phyloP scores from a whole-genome alignment of 1,140 invertebrate species.

The Tenebrio molitor region DNA sequence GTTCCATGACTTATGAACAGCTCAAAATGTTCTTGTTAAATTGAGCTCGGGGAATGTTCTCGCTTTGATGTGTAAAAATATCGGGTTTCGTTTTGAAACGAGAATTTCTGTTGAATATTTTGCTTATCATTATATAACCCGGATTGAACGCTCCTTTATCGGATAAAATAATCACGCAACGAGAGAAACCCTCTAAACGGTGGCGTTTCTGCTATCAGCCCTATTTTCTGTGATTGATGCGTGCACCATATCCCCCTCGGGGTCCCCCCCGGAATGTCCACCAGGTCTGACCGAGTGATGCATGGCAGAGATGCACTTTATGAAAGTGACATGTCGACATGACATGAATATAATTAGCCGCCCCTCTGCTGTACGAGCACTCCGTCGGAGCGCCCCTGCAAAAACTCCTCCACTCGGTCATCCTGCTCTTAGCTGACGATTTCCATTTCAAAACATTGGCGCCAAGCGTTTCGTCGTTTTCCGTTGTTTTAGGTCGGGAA shows the following conservation, averaged over 20 bases:
- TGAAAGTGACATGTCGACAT: conserved; percentile 54
- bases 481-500: conserved; percentile 34
- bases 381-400: neutral
- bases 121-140: too few species aligned
- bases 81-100: too few species aligned
- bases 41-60: too few species aligned
- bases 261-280: conserved; percentile 6
- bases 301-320: conserved; percentile 36
- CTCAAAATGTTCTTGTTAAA: too few species aligned
- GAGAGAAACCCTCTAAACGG: too few species aligned
- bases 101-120: too few species aligned
- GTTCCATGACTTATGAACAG: too few species aligned
- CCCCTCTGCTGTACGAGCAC: conserved; percentile 12
- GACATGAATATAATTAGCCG: conserved; percentile 53
- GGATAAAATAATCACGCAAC: too few species aligned
- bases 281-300: neutral
- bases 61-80: too few species aligned
- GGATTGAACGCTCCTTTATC: too few species aligned
- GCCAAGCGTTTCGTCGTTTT: neutral
- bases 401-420: conserved; percentile 11
- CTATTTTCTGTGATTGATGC: conserved; percentile 20
- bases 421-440: conserved; percentile 5
- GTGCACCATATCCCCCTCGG: conserved; percentile 18
- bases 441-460: conserved; percentile 33
- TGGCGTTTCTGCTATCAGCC: conserved; percentile 14